Evolutionary conservation across 2,888 invertebrate species (phyloP).

Genomic region (Megastigmus dorsalis): DNA sequence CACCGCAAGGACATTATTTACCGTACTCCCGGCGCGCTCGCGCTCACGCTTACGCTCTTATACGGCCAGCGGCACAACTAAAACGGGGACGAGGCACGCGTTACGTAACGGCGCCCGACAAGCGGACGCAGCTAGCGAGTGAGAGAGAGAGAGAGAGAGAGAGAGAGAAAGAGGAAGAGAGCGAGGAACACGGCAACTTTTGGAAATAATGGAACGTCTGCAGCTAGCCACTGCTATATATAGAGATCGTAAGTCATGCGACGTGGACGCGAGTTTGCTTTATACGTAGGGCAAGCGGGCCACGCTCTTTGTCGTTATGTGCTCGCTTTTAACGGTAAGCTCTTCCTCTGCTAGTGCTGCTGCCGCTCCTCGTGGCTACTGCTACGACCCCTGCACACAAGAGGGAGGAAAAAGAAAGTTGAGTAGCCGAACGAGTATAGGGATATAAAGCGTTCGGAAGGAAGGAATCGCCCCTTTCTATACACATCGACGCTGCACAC

Average conservation of each 20-base stretch:
- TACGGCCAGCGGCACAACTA: no score
- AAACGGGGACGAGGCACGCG: constrained; percentile 56
- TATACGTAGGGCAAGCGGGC: constrained; percentile 4
- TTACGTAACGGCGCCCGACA: constrained; percentile 59
- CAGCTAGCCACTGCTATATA: constrained; percentile 34
- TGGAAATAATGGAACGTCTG: constrained; percentile 58
- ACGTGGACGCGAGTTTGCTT: constrained; percentile 51
- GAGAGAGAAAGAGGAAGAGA: constrained; percentile 1
- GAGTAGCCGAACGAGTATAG: constrained; percentile 21
- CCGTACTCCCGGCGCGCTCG: constrained; percentile 55
- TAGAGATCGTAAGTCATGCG: constrained; percentile 54
- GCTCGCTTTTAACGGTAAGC: constrained; percentile 43
- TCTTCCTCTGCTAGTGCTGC: constrained; percentile 21
- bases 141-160: background rate
- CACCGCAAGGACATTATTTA: constrained; percentile 59
- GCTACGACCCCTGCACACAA: background rate
- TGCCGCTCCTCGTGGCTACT: background rate
- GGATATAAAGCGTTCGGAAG: constrained; percentile 28
- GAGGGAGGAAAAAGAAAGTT: constrained; percentile 24
- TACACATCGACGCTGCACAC: no score
- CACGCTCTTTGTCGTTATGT: constrained; percentile 46
- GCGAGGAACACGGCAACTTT: constrained; percentile 52
- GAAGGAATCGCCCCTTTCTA: constrained; percentile 28
- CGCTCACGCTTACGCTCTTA: constrained; percentile 12
- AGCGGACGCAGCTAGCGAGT: constrained; percentile 34